Evolutionary conservation across 2,113 vertebrate species (phyloP).

Genomic region (Callospermophilus lateralis): DNA sequence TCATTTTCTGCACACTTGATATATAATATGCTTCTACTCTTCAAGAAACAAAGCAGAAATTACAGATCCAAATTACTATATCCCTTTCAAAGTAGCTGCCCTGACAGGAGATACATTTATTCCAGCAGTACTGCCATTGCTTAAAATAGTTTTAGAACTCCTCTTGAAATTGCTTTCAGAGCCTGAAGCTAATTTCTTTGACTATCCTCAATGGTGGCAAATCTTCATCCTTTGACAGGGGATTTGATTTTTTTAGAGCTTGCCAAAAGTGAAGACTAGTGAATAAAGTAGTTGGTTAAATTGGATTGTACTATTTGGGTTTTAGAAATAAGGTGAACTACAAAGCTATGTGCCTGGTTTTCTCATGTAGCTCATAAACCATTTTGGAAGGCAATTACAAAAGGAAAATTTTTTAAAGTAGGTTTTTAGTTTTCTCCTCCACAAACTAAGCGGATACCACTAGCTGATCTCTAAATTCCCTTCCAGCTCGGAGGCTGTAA

Average conservation of each 20-base stretch:
- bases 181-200: slow-evolving; percentile 76
- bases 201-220: slow-evolving; percentile 71
- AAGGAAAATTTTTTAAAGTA: slow-evolving; percentile 22
- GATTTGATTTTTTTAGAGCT: slow-evolving; percentile 73
- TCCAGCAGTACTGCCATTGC: not conserved
- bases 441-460: slow-evolving; percentile 39
- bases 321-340: slow-evolving; percentile 69
- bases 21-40: slow-evolving; percentile 39
- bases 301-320: slow-evolving; percentile 50
- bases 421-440: not conserved
- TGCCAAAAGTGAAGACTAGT: slow-evolving; percentile 67
- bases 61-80: slow-evolving; percentile 66
- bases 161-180: slow-evolving; percentile 80
- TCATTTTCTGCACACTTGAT: slow-evolving; percentile 44
- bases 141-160: slow-evolving; percentile 69
- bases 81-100: slow-evolving; percentile 45
- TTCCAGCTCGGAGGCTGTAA: not conserved
- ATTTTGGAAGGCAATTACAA: slow-evolving; percentile 61
- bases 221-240: slow-evolving; percentile 71
- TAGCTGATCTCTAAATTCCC: not conserved
- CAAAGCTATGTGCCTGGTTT: slow-evolving; percentile 54
- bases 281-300: slow-evolving; percentile 72
- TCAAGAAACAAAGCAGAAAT: slow-evolving; percentile 68
- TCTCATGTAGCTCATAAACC: slow-evolving; percentile 59
- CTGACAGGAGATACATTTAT: slow-evolving; percentile 49